These are phyloP conservation scores for Eulemur rubriventer DNA, from an alignment of 2,797 vertebrate species.

Conservation along the genomic window DNA sequence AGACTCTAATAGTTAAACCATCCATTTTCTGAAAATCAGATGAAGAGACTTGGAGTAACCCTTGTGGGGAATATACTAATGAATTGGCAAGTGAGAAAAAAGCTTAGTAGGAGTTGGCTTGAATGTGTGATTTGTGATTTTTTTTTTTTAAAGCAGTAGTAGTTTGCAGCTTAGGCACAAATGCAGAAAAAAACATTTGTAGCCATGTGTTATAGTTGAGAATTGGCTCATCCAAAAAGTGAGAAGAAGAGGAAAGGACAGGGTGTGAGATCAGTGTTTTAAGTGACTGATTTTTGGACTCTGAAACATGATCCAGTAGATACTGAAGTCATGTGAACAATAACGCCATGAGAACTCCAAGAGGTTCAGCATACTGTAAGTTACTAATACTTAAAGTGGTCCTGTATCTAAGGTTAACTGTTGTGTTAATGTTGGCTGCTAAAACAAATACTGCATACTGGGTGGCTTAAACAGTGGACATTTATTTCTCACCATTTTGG, in stretches of 20 bases:
- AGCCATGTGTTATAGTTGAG: neutral
- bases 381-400: constrained; percentile 2
- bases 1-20: neutral
- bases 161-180: constrained; percentile 8
- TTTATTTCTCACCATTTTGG: neutral
- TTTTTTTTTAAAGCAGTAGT: neutral
- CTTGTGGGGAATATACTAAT: neutral
- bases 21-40: neutral
- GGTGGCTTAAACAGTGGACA: neutral
- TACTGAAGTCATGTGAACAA: constrained; percentile 31
- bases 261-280: constrained; percentile 2
- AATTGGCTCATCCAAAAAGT: constrained; percentile 26
- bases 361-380: neutral
- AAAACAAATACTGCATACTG: neutral
- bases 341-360: neutral
- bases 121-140: neutral
- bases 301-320: constrained; percentile 13
- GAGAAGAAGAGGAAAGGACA: neutral
- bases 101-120: neutral
- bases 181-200: neutral
- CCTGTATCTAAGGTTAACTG: neutral
- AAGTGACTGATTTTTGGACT: constrained; percentile 42
- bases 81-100: neutral
- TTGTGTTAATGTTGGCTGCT: neutral
- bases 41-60: neutral